Conservation (phyloP, 1,140 invertebrate species). For the Bombus balteatus region DNA sequence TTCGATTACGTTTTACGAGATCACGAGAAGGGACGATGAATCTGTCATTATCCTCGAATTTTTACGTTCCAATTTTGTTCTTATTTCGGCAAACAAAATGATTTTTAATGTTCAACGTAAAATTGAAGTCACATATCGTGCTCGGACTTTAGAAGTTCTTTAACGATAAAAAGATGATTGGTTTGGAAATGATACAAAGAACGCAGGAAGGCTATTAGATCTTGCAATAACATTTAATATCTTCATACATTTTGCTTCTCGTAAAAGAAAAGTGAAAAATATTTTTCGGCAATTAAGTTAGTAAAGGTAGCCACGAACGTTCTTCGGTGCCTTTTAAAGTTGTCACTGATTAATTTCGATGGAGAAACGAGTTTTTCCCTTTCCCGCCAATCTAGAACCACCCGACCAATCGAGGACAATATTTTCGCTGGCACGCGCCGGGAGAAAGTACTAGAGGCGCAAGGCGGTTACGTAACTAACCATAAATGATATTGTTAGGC, state of each 20-base stretch:
- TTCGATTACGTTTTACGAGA: neutral
- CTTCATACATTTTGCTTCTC: neutral
- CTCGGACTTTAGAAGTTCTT: too few species aligned
- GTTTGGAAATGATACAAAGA: too few species aligned
- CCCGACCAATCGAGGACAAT: conserved; percentile 69
- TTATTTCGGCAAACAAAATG: too few species aligned
- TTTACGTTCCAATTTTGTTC: neutral
- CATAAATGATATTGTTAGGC: conserved; percentile 82
- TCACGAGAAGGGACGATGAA: neutral
- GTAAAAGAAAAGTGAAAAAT: too few species aligned
- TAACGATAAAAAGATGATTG: too few species aligned
- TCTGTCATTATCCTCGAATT: neutral
- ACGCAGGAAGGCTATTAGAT: too few species aligned
- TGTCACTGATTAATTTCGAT: neutral
- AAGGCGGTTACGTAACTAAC: conserved; percentile 77
- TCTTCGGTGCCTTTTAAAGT: neutral
- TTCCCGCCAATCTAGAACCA: conserved; percentile 16
- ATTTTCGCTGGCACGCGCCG: conserved; percentile 64
- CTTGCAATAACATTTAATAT: too few species aligned
- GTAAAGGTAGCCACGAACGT: neutral
- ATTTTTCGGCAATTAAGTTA: neutral
- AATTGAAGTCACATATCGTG: too few species aligned
- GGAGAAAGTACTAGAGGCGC: conserved; percentile 78
- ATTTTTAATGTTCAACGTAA: too few species aligned
- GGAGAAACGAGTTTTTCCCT: conserved; percentile 1